Evolutionary conservation across 2,797 vertebrate species (phyloP).

Genomic region (Dipus sagitta): DNA sequence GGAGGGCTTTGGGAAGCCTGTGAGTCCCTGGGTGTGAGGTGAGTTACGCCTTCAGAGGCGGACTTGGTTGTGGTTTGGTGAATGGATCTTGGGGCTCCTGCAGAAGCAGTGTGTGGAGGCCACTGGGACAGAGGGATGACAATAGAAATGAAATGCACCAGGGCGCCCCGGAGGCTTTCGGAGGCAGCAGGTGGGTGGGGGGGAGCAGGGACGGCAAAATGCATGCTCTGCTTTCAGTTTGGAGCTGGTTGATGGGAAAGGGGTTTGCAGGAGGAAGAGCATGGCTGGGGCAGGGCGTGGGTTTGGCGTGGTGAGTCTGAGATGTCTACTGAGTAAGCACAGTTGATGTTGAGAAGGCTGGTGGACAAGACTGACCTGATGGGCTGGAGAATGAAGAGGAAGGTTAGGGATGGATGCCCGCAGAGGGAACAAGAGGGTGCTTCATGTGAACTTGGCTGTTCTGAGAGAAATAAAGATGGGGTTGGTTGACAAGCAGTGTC

Average conservation of each 20-base stretch:
- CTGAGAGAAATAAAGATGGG: accelerated
- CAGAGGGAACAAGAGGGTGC: accelerated
- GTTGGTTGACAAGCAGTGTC: accelerated
- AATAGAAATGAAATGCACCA: accelerated
- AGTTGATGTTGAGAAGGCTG: not conserved
- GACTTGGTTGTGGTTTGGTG: not conserved
- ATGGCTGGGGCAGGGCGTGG: accelerated
- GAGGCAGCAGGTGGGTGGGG: accelerated
- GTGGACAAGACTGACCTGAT: not conserved
- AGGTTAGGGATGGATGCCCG: accelerated
- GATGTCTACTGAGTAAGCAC: accelerated
- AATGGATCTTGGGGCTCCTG: not conserved
- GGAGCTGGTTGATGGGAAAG: not conserved
- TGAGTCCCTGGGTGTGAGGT: not conserved
- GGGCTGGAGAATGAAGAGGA: not conserved
- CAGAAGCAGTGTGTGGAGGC: accelerated
- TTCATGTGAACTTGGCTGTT: accelerated
- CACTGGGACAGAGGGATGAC: accelerated
- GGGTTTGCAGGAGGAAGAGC: no score
- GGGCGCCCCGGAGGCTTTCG: accelerated
- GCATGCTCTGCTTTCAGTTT: accelerated
- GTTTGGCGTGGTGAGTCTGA: accelerated
- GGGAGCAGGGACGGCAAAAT: accelerated
- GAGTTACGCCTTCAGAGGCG: not conserved
- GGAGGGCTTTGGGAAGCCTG: not conserved